A percentile compares a stretch with the other conserved stretches of the same genome.
Evolutionary conservation across 2,888 invertebrate genomes (phyloP).

Genomic region (Minunthozetes semirufus): DNA sequence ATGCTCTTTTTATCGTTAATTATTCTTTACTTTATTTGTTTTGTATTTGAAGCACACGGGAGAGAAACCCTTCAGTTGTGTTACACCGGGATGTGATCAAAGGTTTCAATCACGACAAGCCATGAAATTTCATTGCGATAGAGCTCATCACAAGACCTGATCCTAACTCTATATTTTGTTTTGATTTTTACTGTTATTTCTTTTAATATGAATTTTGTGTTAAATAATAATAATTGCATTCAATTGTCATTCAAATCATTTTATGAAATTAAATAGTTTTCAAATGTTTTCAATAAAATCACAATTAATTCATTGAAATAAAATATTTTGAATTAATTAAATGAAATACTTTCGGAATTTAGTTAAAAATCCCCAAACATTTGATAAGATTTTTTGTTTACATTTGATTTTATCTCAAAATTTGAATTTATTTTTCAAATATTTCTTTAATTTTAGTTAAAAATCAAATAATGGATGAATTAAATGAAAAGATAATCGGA

Average conservation of each 20-base stretch:
- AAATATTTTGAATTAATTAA: no score
- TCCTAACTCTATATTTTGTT: neutral
- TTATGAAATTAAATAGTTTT: no score
- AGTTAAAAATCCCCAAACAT: no score
- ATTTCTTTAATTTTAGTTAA: no score
- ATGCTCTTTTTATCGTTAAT: no score
- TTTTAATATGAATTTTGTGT: neutral
- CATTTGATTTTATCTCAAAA: no score
- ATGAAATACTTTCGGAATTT: no score
- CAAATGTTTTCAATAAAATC: no score
- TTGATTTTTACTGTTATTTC: neutral
- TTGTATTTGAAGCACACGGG: conserved; percentile 1
- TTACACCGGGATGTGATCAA: neutral
- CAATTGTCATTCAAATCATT: neutral
- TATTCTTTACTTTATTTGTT: no score
- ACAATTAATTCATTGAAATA: no score
- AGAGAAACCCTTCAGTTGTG: conserved; percentile 4
- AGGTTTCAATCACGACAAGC: conserved; percentile 24
- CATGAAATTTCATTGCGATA: conserved; percentile 27
- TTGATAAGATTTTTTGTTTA: no score
- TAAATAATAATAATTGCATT: neutral
- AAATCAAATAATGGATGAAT: neutral
- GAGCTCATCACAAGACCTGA: conserved; percentile 11
- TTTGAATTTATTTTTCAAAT: no score
- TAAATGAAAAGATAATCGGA: neutral